Percentiles rank a stretch among this genome's conserved stretches.
Conservation (phyloP, 2,797 vertebrate species). For the Pseudomugil gertrudae region DNA sequence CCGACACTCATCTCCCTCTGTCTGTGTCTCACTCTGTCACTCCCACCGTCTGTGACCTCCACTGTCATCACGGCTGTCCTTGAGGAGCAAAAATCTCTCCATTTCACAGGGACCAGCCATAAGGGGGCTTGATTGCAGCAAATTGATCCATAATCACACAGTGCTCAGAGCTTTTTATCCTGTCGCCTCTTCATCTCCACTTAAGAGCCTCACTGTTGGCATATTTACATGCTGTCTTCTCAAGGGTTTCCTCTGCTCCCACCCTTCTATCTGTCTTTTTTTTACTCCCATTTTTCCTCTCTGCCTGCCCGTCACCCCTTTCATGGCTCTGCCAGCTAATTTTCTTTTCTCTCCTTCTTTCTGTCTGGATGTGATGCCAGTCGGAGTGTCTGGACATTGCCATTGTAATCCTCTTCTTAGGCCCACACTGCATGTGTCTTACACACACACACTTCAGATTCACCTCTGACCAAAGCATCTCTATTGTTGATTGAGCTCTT, state of each 20-base stretch:
- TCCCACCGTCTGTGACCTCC: constrained; percentile 74
- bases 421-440: constrained; percentile 19
- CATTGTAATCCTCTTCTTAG: constrained; percentile 65
- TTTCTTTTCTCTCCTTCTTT: constrained; percentile 51
- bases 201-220: constrained; percentile 76
- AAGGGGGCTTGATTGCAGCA: constrained; percentile 84
- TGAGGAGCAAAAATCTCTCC: constrained; percentile 79
- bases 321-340: constrained; percentile 40
- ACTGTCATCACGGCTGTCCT: constrained; percentile 74
- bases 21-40: constrained; percentile 62
- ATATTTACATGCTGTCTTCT: constrained; percentile 83
- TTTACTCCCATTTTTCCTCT: constrained; percentile 14
- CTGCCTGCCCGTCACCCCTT: constrained; percentile 40
- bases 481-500: constrained; percentile 68
- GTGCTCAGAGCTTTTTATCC: constrained; percentile 81
- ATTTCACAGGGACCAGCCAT: constrained; percentile 77
- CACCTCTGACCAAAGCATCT: constrained; percentile 48
- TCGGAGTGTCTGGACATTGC: constrained; percentile 62
- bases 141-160: constrained; percentile 86
- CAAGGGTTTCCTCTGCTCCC: constrained; percentile 70
- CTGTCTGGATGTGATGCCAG: constrained; percentile 59
- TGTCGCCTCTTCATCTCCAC: constrained; percentile 75
- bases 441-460: constrained; percentile 24
- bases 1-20: constrained; percentile 34
- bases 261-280: constrained; percentile 33